Conservation (phyloP, 2,888 invertebrate species). For the Callimorpha dominula region DNA sequence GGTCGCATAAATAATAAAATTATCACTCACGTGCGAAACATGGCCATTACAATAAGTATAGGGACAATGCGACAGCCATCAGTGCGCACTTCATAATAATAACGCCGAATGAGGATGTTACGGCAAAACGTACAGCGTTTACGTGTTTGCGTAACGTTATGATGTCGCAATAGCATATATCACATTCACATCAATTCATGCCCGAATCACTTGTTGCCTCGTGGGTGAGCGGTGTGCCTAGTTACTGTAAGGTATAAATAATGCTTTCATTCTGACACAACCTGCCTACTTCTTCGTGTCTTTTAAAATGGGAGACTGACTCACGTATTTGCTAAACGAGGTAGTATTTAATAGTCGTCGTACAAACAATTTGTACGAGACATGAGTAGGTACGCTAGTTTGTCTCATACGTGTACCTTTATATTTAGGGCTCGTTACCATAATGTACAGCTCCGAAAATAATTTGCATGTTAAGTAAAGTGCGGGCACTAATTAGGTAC, state of each 20-base stretch:
- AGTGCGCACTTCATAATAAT: conserved; percentile 12
- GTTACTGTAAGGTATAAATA: background rate
- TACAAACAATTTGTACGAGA: conserved; percentile 15
- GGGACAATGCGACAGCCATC: conserved; percentile 16
- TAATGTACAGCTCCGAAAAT: conserved; percentile 18
- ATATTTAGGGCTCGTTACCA: conserved; percentile 11
- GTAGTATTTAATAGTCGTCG: conserved; percentile 5
- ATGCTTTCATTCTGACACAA: background rate
- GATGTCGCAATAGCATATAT: conserved; percentile 1
- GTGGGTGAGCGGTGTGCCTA: background rate
- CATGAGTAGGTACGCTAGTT: background rate
- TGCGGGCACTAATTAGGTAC: conserved; percentile 17
- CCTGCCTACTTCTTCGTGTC: background rate
- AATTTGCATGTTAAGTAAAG: conserved; percentile 21
- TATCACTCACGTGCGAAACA: conserved; percentile 33
- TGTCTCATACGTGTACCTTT: conserved; percentile 10
- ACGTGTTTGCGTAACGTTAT: conserved; percentile 11
- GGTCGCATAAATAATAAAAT: conserved; percentile 39
- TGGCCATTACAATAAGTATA: conserved; percentile 21
- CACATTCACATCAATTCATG: background rate
- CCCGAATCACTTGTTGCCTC: conserved; percentile 13
- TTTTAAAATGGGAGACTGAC: conserved; percentile 3
- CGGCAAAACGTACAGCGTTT: background rate
- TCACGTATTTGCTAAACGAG: background rate
- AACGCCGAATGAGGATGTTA: conserved; percentile 15